Conservation (phyloP, 2,113 vertebrate species). For the Fulmarus glacialis region DNA sequence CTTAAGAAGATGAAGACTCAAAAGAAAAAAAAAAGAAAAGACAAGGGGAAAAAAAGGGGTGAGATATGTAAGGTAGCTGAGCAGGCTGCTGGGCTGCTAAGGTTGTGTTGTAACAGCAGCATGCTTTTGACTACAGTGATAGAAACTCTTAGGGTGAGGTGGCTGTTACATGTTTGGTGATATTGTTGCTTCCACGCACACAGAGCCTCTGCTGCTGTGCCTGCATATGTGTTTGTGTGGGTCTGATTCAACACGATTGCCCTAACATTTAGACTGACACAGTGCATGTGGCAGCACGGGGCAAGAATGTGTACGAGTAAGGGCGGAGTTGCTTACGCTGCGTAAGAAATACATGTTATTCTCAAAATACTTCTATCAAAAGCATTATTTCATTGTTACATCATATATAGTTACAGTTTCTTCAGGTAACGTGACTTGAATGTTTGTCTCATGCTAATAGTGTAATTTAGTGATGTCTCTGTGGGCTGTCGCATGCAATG, state of each 20-base stretch:
- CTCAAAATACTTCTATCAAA: neutral
- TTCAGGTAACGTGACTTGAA: neutral
- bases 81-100: neutral
- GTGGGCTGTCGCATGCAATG: neutral
- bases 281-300: accelerated
- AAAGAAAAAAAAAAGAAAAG: accelerated
- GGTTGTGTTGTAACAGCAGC: neutral
- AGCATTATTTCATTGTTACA: neutral
- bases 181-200: neutral
- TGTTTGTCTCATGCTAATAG: neutral
- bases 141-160: neutral
- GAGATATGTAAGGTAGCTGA: neutral
- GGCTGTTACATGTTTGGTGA: neutral
- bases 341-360: accelerated
- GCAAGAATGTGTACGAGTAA: neutral
- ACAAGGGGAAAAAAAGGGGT: too few relatives aligned
- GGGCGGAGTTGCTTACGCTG: neutral
- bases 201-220: neutral
- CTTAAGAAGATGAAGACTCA: neutral
- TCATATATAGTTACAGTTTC: neutral
- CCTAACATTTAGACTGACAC: neutral
- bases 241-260: neutral
- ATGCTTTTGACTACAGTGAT: neutral
- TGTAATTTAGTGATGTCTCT: neutral
- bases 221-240: neutral